These are phyloP conservation scores for Oligia latruncula DNA, from an alignment of 2,888 invertebrate species.

Conservation along the genomic window DNA sequence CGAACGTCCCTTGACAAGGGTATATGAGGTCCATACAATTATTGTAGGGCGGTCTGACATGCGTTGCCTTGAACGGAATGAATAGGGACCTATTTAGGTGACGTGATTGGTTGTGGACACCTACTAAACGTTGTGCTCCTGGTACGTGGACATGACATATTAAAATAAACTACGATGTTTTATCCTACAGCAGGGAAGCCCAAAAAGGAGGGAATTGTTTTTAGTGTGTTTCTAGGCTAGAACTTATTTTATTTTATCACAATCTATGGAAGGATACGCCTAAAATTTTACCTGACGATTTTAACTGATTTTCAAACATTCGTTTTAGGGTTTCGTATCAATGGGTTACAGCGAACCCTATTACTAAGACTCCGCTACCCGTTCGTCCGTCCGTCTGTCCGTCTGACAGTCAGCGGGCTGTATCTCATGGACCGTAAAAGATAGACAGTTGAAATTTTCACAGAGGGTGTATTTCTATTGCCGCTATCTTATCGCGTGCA, in stretches of 20 bases:
- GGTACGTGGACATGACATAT: slow-evolving; percentile 1
- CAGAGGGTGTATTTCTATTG: too few relatives aligned
- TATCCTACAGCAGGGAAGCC: background rate
- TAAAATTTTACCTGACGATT: background rate
- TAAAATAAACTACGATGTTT: background rate
- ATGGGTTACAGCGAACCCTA: background rate
- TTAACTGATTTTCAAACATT: background rate
- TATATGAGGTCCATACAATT: slow-evolving; percentile 62
- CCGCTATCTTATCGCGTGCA: too few relatives aligned
- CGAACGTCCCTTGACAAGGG: slow-evolving; percentile 76
- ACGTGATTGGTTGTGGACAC: slow-evolving; percentile 26
- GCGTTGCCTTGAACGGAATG: slow-evolving; percentile 46
- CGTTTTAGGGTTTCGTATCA: background rate
- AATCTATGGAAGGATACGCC: too few relatives aligned
- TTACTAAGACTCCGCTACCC: background rate
- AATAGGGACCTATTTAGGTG: slow-evolving; percentile 46
- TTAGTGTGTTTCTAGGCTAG: background rate
- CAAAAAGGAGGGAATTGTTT: background rate
- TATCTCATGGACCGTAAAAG: too few relatives aligned
- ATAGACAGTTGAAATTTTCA: too few relatives aligned
- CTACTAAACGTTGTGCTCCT: slow-evolving; percentile 8
- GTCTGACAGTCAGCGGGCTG: too few relatives aligned
- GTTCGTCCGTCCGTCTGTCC: background rate
- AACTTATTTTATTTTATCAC: background rate
- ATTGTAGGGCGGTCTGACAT: slow-evolving; percentile 42